Evolutionary conservation across 2,888 invertebrate species (phyloP), one percentile per base, ranked within the genome.

Genomic region (Terebella lapidaria): DNA sequence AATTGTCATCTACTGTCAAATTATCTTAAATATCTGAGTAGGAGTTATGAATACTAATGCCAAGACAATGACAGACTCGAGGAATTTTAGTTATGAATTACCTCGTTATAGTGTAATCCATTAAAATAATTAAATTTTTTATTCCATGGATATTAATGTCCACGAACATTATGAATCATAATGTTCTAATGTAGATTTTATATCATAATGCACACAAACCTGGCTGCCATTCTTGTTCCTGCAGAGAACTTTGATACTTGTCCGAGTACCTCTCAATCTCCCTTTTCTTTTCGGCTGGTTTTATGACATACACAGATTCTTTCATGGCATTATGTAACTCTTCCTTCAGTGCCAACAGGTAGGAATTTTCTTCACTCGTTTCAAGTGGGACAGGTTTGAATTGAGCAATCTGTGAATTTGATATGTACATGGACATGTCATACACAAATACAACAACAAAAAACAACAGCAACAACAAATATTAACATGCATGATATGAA

Each of bases 201-300:
- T 35, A 35, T n/a, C 42, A 35, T 35, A 35, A 15, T 35, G 10
- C 42, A 35, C 20, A 49, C 49, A 49, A 49, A 75, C 74, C 74
- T 69, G 74, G 73, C 29, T 61, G 56, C 67, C 71, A 71, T 2
- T 56, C 61, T 18, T 57, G 57, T 26, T 75, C 74, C 46, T 68
- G 62, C 25, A 62, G 66, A 25, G 58, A 59, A 1, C 68, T 67
- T 58, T 77, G 77, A 63, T 82, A 83, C 54, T 77, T 78, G 66
- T 83, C 83, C 0, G 81, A 81, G 65, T 81, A 83, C 30, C 81
- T 68, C 24, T 80, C 78, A 25, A 82, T 78, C 57, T 80, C 79
- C 59, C 70, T 70, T 56, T 72, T 74, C 56, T 74, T 71, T 42
- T 71, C 71, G 29, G 68, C 60, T 4, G 70, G 64, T 20, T 65